Evolutionary conservation across 2,888 invertebrate genomes (phyloP).

Genomic region (Cataglyphis livida): DNA sequence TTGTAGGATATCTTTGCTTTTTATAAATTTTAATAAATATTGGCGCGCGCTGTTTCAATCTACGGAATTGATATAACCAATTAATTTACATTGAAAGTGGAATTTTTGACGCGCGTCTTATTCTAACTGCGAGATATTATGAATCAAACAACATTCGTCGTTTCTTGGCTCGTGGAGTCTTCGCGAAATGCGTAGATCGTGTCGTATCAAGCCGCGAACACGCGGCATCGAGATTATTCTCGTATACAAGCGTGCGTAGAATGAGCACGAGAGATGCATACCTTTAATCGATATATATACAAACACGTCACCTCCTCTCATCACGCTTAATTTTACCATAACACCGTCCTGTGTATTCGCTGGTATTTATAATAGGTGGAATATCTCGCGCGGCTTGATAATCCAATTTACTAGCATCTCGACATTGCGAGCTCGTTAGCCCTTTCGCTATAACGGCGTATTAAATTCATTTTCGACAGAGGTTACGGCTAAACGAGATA

Average conservation of each 20-base stretch:
- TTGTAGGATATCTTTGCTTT: neutral
- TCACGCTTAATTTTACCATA: constrained; percentile 34
- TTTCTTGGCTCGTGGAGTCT: neutral
- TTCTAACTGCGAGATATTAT: neutral
- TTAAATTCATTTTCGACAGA: constrained; percentile 26
- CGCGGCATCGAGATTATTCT: constrained; percentile 36
- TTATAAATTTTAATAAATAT: constrained; percentile 9
- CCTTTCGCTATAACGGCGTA: constrained; percentile 6
- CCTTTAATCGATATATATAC: neutral
- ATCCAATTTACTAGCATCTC: constrained; percentile 33
- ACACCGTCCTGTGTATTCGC: neutral
- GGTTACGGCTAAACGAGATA: constrained; percentile 17
- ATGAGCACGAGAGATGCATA: neutral
- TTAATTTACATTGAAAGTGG: neutral
- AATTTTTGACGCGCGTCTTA: neutral
- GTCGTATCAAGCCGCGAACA: neutral
- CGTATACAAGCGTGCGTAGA: constrained; percentile 1
- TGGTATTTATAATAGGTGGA: constrained; percentile 40
- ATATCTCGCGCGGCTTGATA: constrained; percentile 24
- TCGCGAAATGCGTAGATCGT: constrained; percentile 1
- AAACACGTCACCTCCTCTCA: neutral
- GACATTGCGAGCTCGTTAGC: constrained; percentile 32
- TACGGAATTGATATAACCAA: neutral
- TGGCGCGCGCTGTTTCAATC: neutral
- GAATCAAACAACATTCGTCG: neutral